Conservation (phyloP, 2,797 vertebrate genomes). For the Pagetopsis macropterus region DNA sequence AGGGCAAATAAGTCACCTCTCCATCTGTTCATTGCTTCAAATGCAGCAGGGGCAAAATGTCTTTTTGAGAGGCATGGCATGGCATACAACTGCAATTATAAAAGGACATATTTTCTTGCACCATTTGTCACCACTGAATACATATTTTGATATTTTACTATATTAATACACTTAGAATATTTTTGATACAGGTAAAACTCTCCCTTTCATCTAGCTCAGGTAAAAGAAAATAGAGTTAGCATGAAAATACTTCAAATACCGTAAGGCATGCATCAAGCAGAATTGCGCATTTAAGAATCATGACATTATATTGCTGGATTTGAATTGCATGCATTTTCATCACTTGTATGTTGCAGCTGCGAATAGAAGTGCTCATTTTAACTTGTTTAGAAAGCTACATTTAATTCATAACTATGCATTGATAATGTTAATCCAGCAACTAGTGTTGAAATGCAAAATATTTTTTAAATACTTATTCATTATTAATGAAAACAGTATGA, state of each 20-base stretch:
- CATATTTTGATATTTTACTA: too few relatives aligned
- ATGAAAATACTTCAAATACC: background rate
- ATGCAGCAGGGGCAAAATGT: slow-evolving; percentile 43
- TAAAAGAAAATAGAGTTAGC: background rate
- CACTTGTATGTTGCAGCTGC: slow-evolving; percentile 2
- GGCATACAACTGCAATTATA: background rate
- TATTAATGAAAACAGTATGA: too few relatives aligned
- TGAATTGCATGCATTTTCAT: background rate
- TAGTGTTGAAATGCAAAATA: background rate
- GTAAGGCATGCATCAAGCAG: background rate
- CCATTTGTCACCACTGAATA: too few relatives aligned
- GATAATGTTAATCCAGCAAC: background rate
- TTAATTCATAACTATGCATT: background rate
- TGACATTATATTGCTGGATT: background rate
- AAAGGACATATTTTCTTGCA: background rate
- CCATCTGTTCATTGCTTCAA: slow-evolving; percentile 58
- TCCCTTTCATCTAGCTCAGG: background rate
- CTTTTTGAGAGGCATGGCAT: slow-evolving; percentile 8
- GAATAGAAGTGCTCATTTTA: background rate
- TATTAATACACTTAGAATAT: too few relatives aligned
- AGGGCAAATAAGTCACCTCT: slow-evolving; percentile 51
- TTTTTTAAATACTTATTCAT: too few relatives aligned
- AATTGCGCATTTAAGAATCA: background rate
- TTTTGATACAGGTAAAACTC: too few relatives aligned
- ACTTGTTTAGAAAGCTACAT: background rate